These are phyloP conservation scores for Liodrosophila aerea DNA, from an alignment of 2,888 invertebrate genomes.

Conservation along the genomic window DNA sequence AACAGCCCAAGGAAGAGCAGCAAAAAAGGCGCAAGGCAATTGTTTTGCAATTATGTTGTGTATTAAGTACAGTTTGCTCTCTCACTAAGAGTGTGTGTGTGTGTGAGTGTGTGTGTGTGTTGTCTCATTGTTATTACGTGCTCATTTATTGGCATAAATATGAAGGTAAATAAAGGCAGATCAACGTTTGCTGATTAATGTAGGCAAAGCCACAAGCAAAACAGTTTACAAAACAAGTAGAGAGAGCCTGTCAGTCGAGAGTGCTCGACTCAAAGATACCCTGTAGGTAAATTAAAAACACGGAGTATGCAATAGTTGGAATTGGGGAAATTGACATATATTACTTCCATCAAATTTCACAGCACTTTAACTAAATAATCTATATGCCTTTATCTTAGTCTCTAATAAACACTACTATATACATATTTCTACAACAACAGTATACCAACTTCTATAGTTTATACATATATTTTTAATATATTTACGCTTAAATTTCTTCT, in stretches of 20 bases:
- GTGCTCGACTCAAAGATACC: conserved; percentile 7
- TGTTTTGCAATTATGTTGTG: conserved; percentile 65
- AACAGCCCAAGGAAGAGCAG: conserved; percentile 16
- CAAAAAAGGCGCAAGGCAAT: conserved; percentile 46
- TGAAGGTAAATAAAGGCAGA: conserved; percentile 59
- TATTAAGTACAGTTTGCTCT: conserved; percentile 41
- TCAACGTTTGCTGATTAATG: conserved; percentile 65
- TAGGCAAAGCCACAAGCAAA: conserved; percentile 48
- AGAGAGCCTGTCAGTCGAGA: not conserved
- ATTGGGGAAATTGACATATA: no score
- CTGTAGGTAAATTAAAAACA: not conserved
- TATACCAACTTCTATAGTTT: no score
- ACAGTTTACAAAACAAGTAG: conserved; percentile 38
- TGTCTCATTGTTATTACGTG: conserved; percentile 69
- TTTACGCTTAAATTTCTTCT: no score
- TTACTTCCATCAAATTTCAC: no score
- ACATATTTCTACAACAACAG: no score
- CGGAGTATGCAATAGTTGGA: no score
- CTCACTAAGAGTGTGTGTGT: conserved; percentile 8
- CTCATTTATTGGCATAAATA: conserved; percentile 70
- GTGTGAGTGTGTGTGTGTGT: conserved; percentile 39
- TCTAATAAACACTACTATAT: no score
- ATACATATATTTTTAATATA: no score
- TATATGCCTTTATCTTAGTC: no score
- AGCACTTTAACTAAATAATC: no score